Base-by-base conservation (phyloP, 2,113 vertebrate genomes). In the Sus scrofa region DNA sequence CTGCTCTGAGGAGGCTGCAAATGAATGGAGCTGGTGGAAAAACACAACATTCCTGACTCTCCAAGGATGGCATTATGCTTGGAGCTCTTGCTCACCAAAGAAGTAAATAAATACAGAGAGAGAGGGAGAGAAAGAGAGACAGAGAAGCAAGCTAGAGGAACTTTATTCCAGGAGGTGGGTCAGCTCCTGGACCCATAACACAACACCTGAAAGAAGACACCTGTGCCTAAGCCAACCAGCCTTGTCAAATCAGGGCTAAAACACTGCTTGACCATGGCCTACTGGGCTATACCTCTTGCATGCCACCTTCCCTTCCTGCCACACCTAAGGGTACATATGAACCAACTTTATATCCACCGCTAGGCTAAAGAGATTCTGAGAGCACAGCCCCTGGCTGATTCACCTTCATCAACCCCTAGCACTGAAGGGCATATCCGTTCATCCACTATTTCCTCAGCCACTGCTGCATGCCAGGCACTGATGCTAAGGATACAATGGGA, bases 21-120 rank as follows among this genome's bases (percentile, higher is more conserved):
- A 87, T 54, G 82, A 93, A 91, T 44, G 94, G 95, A 37, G 30
- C 86, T 52, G 95, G 86, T 98, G 96, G 97, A 97, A 98, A 98
- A 98, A 96, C 95, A 97, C 96, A 93, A 65, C 96, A 92, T 96
- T 95, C 96, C 95, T 81, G 63, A 65, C 94, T 95, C 96, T 97
- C 83, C 91, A 89, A 97, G 96, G 96, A 95, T 98, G 96, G 95
- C 93, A 96, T 68, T 95, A 60, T 79, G 81, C 97, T 96, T 82
- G 68, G 89, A 96, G 85, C 91, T 84, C 93, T 87, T 16, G 73
- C 74, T 95, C 92, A 92, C 91, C 83, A 89, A 91, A 89, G 93
- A 97, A 95, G 96, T 91, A 96, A 97, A 95, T 90, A 95, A 95
- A 96, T 44, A 44, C 68, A 70, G 87, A 74, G 44, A 44, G 60